A percentile compares a stretch with the other conserved stretches of the same genome.
Evolutionary conservation across 1,140 invertebrate genomes (phyloP).

Genomic region (Dinothrombium tinctorium): DNA sequence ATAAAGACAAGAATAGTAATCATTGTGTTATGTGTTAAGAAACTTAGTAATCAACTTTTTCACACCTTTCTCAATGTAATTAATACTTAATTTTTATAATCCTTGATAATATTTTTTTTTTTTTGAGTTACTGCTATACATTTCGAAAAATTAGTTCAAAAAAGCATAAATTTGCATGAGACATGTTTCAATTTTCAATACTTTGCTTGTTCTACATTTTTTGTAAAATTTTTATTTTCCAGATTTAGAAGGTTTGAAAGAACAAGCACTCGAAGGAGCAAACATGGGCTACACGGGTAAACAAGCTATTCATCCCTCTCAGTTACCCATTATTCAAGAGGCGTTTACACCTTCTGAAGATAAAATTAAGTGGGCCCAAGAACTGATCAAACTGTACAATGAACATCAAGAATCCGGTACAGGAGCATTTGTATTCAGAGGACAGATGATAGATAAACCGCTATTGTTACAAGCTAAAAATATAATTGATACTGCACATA

Average conservation of each 20-base stretch:
- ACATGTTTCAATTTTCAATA: not conserved
- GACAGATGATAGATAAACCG: slow-evolving; percentile 43
- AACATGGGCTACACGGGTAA: slow-evolving; percentile 46
- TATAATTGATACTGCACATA: slow-evolving; percentile 21
- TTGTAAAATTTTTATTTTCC: slow-evolving; percentile 10
- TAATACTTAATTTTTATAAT: too few relatives aligned
- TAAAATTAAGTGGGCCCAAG: slow-evolving; percentile 35
- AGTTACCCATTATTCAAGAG: slow-evolving; percentile 33
- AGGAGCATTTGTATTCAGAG: slow-evolving; percentile 36
- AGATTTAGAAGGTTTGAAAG: slow-evolving; percentile 27
- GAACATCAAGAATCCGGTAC: slow-evolving; percentile 33
- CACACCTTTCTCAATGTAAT: too few relatives aligned
- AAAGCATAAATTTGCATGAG: not conserved
- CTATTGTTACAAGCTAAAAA: slow-evolving; percentile 36
- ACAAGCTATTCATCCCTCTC: slow-evolving; percentile 40
- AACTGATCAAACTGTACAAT: slow-evolving; percentile 33
- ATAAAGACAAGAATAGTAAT: too few relatives aligned
- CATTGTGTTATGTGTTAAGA: too few relatives aligned
- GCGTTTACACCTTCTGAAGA: slow-evolving; percentile 32
- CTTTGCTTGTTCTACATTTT: too few relatives aligned
- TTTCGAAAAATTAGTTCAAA: not conserved
- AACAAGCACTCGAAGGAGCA: slow-evolving; percentile 31
- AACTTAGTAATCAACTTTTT: too few relatives aligned
- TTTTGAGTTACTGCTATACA: too few relatives aligned
- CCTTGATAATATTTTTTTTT: too few relatives aligned